Percentiles rank a stretch among this genome's conserved stretches.
These are phyloP conservation scores for Pan troglodytes DNA, from an alignment of 2,113 vertebrate genomes.

Conservation along the genomic window NHGRI_mPanTro3-v2.1_pri NC_072417.2:15670501-15671000, in stretches of 20 bases:
- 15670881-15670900: slow-evolving; percentile 95
- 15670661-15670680: neutral
- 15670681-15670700: neutral
- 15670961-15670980: slow-evolving; percentile 98
- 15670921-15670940: slow-evolving; percentile 98
- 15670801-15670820: slow-evolving; percentile 85
- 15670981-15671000: slow-evolving; percentile 99
- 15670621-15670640: neutral
- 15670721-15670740: slow-evolving; percentile 1
- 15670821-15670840: slow-evolving; percentile 97
- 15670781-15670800: neutral
- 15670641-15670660: neutral
- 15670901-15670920: slow-evolving; percentile 95
- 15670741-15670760: neutral
- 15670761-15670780: neutral
- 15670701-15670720: neutral
- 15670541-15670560: slow-evolving; percentile 13
- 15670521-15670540: neutral
- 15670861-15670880: slow-evolving; percentile 99
- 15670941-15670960: slow-evolving; percentile 96
- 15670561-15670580: slow-evolving; percentile 43
- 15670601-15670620: slow-evolving; percentile 25
- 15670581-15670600: neutral
- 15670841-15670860: slow-evolving; percentile 98
- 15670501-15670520: slow-evolving; percentile 19